These are phyloP conservation scores for Clavelina lepadiformis DNA, from an alignment of 23 tunicate genomes.

Conservation along the genomic window DNA sequence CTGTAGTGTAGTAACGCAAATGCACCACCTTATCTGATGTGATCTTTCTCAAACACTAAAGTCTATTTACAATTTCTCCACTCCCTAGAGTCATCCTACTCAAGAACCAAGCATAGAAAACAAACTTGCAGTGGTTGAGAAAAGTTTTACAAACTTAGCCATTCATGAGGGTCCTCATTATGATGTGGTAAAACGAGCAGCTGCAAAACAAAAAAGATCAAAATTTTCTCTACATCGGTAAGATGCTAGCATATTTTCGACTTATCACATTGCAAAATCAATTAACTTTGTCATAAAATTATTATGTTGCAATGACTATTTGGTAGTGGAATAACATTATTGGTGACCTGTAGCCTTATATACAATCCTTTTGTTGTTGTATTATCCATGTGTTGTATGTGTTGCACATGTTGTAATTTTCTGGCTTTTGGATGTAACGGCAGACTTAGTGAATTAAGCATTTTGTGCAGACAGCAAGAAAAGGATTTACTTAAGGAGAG, in stretches of 20 bases:
- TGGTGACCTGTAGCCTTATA: no score
- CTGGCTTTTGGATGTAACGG: not conserved
- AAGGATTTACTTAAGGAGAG: no score
- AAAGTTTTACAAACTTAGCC: constrained; percentile 28
- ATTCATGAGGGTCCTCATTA: constrained; percentile 67
- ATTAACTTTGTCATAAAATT: not conserved
- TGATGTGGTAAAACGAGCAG: constrained; percentile 45
- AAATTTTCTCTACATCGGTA: constrained; percentile 49
- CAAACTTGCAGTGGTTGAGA: constrained; percentile 26
- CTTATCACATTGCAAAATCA: no score
- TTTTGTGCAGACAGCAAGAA: no score
- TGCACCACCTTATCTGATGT: no score
- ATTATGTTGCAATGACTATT: no score
- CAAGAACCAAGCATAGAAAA: not conserved
- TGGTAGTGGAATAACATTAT: no score
- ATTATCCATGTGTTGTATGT: not conserved
- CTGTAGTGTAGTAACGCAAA: no score
- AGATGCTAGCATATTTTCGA: not conserved
- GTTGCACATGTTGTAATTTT: not conserved
- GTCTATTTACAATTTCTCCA: no score
- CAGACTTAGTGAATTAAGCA: no score
- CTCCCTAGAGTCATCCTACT: no score
- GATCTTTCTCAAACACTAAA: no score
- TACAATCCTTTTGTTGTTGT: not conserved
- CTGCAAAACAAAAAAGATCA: constrained; percentile 23